Evolutionary conservation across 2,797 vertebrate genomes (phyloP), one percentile per base, ranked within the genome.

Genomic region (Danionella dracula): DNA sequence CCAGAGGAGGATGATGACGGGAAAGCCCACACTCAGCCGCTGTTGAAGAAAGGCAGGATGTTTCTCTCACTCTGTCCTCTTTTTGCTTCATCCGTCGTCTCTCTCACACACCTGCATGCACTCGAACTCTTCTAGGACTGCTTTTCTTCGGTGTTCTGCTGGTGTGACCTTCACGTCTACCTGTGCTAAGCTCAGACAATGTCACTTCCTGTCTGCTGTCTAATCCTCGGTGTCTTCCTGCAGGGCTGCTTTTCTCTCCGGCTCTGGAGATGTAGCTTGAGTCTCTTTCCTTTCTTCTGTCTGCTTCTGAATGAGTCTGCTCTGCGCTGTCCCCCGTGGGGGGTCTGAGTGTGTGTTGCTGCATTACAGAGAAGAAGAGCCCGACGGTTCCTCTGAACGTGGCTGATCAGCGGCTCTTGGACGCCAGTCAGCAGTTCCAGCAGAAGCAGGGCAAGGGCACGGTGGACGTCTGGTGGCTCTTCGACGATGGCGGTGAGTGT

Each of bases 41-140:
- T 99, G 85, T 93, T 99, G 91, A 95, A 89, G 93, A 97, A 97
- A 99, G 96, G 95, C 95, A 99, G 93, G 94, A 92, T 89, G 92
- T 88, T 17, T 59, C 23, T 46, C 41, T 61, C 32, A 27, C 20
- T 64, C 29, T 60, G 27, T 19, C 61, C 29, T 60, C 27, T 17
- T 29, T 45, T 23, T 2, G 35, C 41, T 21, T 13, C 9, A 13
- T 42, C 35, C 54, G 41, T 75, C n/a, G n/a, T n/a, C n/a, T n/a
- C n/a, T n/a, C n/a, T n/a, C 44, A 65, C 32, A 68, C 31, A 49
- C 32, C 37, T 31, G 54, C 68, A 61, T 72, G 60, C 68, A 54
- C 11, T 20, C 74, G 57, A 73, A 51, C 56, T 63, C 40, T 31
- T 61, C 66, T 48, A 56, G 53, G 46, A 37, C 16, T 1, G 5